Percentiles rank a stretch among this genome's conserved stretches.
Conservation (phyloP, 2,797 vertebrate species). For the Scarus forsteni region DNA sequence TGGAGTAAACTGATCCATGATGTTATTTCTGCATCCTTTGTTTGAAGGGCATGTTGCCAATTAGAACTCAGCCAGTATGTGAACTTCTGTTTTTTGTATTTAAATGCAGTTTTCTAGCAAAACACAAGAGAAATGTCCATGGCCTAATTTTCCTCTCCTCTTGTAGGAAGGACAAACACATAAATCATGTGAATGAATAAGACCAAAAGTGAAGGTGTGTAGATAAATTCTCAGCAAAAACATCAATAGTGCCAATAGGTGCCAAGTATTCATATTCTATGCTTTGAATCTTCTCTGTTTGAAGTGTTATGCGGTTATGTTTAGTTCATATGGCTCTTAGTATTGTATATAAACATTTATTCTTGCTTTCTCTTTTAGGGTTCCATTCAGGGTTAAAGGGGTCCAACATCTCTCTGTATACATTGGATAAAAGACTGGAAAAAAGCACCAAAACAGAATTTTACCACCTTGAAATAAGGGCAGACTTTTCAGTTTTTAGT, state of each 20-base stretch:
- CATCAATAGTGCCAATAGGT: background rate
- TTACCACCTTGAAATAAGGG: background rate
- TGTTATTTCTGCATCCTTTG: conserved; percentile 26
- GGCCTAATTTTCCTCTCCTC: conserved; percentile 1
- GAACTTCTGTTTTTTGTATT: background rate
- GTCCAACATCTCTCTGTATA: background rate
- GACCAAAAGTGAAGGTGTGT: background rate
- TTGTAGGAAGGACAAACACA: conserved; percentile 2
- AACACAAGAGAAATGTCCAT: conserved; percentile 17
- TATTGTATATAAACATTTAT: background rate
- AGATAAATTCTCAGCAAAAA: background rate
- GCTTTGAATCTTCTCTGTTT: background rate
- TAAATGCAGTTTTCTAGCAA: conserved; percentile 8
- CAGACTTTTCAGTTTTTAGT: background rate
- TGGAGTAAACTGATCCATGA: conserved; percentile 4
- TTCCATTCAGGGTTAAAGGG: background rate
- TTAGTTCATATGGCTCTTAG: background rate
- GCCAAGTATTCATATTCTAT: background rate
- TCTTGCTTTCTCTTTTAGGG: background rate
- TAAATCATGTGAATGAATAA: background rate
- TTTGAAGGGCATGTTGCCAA: conserved; percentile 37
- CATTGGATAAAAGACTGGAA: background rate
- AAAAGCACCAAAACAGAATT: background rate
- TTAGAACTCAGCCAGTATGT: conserved; percentile 19
- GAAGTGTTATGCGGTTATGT: background rate